Evolutionary conservation across 2,113 vertebrate species (phyloP).

Genomic region (Blennius ocellaris): DNA sequence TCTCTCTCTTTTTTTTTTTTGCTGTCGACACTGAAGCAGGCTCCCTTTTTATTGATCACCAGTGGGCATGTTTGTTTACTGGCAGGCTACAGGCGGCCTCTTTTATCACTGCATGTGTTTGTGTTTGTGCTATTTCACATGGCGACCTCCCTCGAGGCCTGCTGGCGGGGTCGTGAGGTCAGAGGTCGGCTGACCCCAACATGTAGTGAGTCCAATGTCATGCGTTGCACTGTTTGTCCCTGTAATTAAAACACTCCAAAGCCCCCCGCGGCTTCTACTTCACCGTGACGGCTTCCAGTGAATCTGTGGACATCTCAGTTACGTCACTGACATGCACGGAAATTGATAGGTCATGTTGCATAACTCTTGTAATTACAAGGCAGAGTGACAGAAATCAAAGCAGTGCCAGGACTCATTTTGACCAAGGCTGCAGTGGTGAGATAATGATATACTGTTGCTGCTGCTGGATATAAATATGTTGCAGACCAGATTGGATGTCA

Average conservation of each 20-base stretch:
- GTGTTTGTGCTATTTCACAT: slow-evolving; percentile 51
- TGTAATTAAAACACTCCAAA: slow-evolving; percentile 55
- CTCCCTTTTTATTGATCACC: slow-evolving; percentile 49
- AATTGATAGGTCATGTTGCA: slow-evolving; percentile 22
- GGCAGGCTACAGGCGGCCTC: slow-evolving; percentile 9
- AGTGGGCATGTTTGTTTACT: slow-evolving; percentile 30
- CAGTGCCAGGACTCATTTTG: slow-evolving; percentile 34
- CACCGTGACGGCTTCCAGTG: slow-evolving; percentile 11
- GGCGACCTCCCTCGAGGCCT: slow-evolving; percentile 32
- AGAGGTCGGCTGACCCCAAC: slow-evolving; percentile 32
- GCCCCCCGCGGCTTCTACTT: slow-evolving; percentile 44
- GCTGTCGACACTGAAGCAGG: slow-evolving; percentile 19
- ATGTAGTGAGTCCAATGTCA: slow-evolving; percentile 29
- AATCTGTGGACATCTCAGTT: neutral
- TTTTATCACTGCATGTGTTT: slow-evolving; percentile 23
- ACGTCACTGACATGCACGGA: slow-evolving; percentile 10
- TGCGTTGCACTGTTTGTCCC: slow-evolving; percentile 37
- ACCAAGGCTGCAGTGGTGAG: slow-evolving; percentile 17
- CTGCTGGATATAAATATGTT: slow-evolving; percentile 54
- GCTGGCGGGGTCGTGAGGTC: slow-evolving; percentile 42
- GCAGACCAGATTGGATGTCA: slow-evolving; percentile 27
- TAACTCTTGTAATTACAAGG: slow-evolving; percentile 59
- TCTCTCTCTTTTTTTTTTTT: too few relatives aligned
- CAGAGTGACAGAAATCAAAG: slow-evolving; percentile 53
- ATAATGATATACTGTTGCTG: slow-evolving; percentile 49